These are phyloP conservation scores for Zaprionus bogoriensis DNA, from an alignment of 2,888 invertebrate genomes.

Conservation along the genomic window DNA sequence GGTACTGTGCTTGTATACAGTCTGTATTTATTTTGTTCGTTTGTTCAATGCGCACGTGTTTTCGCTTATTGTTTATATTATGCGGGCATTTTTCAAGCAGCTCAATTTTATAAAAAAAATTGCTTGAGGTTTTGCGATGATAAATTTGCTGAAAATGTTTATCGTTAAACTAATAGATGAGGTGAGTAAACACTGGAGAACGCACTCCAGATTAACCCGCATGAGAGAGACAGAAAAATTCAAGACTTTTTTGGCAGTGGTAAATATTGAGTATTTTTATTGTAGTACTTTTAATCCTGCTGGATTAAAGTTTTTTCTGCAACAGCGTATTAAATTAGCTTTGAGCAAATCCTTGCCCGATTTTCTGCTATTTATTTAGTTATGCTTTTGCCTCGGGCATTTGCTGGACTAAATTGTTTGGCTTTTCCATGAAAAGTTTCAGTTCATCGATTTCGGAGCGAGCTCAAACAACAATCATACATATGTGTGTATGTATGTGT, in stretches of 20 bases:
- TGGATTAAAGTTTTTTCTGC: not conserved
- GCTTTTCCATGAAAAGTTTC: conserved; percentile 20
- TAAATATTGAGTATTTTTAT: too few relatives aligned
- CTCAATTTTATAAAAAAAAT: too few relatives aligned
- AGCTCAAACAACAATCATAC: conserved; percentile 30
- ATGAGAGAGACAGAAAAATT: too few relatives aligned
- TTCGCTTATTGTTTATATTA: not conserved
- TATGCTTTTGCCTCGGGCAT: conserved; percentile 6
- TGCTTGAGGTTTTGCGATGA: not conserved
- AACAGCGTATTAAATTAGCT: too few relatives aligned
- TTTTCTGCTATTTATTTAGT: not conserved
- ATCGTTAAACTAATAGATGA: not conserved
- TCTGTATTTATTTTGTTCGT: not conserved
- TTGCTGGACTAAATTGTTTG: conserved; percentile 1
- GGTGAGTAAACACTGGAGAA: not conserved
- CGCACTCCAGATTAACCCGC: too few relatives aligned
- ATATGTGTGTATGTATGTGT: not conserved
- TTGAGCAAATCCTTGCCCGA: not conserved
- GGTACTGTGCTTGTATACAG: not conserved
- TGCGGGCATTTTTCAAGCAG: not conserved
- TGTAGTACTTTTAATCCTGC: not conserved
- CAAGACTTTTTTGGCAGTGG: too few relatives aligned
- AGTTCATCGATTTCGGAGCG: conserved; percentile 37
- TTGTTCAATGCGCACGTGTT: not conserved
- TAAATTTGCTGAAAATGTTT: not conserved